Evolutionary conservation across 92 coral and sea anemone genomes (phyloP), one percentile per base, ranked within the genome.

Genomic region (Epizoanthus rinbou): DNA sequence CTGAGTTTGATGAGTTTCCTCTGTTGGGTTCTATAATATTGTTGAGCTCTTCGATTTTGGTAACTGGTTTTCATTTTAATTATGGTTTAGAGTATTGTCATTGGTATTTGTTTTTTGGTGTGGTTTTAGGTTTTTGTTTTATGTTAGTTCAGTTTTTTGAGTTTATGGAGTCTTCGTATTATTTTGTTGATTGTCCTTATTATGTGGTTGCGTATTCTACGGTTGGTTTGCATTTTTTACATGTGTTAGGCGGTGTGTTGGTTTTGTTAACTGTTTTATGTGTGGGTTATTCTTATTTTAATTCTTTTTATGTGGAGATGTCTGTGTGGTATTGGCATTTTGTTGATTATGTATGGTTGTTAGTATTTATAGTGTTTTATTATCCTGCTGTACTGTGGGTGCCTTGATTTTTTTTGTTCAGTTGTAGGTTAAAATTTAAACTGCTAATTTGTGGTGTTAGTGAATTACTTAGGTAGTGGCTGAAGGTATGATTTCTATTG

Each of bases 401-500:
- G 0, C 68, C 3, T 63, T 11, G 22, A 10, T 1, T 63, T 63
- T 0, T 63, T 0, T 23, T 63, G n/a, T 63, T 63, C 69, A 63
- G 1, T 63, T 63, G 1, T 63, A 63, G 69, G 69, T 63, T 63
- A 63, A 63, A n/a, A n/a, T n/a, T 4, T 6, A 63, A 63, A 63
- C 68, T 63, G 8, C 68, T 63, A 63, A 63, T 63, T 63, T 63
- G 68, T 63, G 68, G 68, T 63, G 31, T 63, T 63, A 63, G 68
- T 2, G 68, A 63, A n/a, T 63, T 18, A 2, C 5, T 4, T n/a
- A n/a, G n/a, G n/a, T 2, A 18, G 23, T 23, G 31, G 23, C 11
- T 63, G 68, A 63, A 63, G n/a, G n/a, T n/a, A 63, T 63, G 68
- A 11, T 63, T 63, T 63, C 68, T 63, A 63, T 63, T n/a, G 5